Evolutionary conservation across 1,140 invertebrate species (phyloP).

Genomic region (Psix sp.): DNA sequence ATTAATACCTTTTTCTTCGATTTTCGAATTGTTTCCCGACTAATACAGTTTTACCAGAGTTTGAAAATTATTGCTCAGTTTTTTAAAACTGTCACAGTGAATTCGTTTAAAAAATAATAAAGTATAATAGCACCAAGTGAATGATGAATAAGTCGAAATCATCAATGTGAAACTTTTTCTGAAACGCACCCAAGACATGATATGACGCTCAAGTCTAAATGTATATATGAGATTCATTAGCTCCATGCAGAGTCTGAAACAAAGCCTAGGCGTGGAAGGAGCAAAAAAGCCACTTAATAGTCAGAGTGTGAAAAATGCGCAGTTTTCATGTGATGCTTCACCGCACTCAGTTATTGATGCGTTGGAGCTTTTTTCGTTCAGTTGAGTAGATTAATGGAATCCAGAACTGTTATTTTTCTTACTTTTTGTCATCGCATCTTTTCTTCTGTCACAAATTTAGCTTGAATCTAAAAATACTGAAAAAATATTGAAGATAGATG

Average conservation of each 20-base stretch:
- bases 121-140: constrained; percentile 18
- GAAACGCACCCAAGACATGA: constrained; percentile 21
- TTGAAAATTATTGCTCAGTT: too few relatives aligned
- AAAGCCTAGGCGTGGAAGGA: constrained; percentile 24
- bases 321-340: constrained; percentile 47
- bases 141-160: constrained; percentile 12
- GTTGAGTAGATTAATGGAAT: constrained; percentile 56
- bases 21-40: too few relatives aligned
- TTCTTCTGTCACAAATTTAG: constrained; percentile 28
- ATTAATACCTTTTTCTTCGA: too few relatives aligned
- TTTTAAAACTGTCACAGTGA: too few relatives aligned
- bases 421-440: constrained; percentile 29
- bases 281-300: constrained; percentile 48
- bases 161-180: constrained; percentile 18
- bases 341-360: constrained; percentile 51
- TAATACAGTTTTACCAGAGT: too few relatives aligned
- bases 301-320: constrained; percentile 55
- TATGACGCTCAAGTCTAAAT: constrained; percentile 11
- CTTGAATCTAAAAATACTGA: constrained; percentile 23
- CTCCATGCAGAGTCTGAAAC: constrained; percentile 23
- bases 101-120: too few relatives aligned
- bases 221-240: constrained; percentile 48
- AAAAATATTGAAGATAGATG: constrained; percentile 11
- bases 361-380: constrained; percentile 48
- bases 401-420: constrained; percentile 35